phyloP scores from a whole-genome alignment of 2,113 vertebrate species.

The Perca flavescens region DNA sequence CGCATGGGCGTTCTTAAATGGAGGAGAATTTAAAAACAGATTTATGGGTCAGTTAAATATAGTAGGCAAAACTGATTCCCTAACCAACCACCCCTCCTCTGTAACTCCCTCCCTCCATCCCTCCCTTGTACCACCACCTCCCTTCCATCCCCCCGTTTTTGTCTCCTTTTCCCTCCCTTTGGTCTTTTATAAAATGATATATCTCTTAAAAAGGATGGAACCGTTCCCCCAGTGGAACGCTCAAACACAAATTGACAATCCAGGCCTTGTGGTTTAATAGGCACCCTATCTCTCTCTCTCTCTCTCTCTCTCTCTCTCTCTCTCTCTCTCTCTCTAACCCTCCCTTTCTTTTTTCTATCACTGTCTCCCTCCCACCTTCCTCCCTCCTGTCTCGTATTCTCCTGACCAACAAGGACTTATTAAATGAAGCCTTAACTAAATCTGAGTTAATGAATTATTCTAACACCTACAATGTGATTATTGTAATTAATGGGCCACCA shows the following conservation, averaged over 20 bases:
- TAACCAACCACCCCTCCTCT: constrained; percentile 78
- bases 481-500: constrained; percentile 85
- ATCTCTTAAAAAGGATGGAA: constrained; percentile 85
- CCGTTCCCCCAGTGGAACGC: constrained; percentile 81
- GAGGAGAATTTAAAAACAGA: constrained; percentile 90
- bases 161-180: constrained; percentile 81
- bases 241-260: constrained; percentile 87
- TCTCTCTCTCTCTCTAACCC: constrained; percentile 18
- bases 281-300: constrained; percentile 65
- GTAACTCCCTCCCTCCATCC: constrained; percentile 77
- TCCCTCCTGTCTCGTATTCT: constrained; percentile 66
- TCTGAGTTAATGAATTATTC: constrained; percentile 88
- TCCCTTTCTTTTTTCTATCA: constrained; percentile 50
- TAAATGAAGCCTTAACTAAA: constrained; percentile 87
- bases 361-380: constrained; percentile 54
- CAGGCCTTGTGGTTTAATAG: constrained; percentile 82
- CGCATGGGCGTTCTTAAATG: constrained; percentile 85
- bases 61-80: constrained; percentile 87
- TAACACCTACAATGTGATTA: constrained; percentile 85
- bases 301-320: constrained; percentile 29
- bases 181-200: constrained; percentile 88
- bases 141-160: constrained; percentile 78
- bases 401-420: constrained; percentile 84
- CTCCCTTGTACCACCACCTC: constrained; percentile 66
- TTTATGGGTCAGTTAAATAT: constrained; percentile 92